Evolutionary conservation across 2,113 vertebrate species (phyloP).

Genomic region (Ctenomys sociabilis): DNA sequence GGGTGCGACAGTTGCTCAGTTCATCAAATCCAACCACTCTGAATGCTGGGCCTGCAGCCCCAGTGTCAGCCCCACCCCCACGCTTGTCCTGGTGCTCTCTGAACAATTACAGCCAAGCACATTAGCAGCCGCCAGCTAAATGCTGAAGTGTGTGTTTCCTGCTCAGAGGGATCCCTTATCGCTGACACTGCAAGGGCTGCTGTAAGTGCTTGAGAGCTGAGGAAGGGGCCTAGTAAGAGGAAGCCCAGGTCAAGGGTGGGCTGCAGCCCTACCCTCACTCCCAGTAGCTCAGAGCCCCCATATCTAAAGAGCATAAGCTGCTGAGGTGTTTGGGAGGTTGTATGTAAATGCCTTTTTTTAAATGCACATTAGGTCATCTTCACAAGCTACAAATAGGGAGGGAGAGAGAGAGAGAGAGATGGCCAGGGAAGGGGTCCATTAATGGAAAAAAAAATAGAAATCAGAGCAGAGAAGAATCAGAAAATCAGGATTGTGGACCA

Average conservation of each 20-base stretch:
- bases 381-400: slow-evolving; percentile 38
- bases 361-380: slow-evolving; percentile 58
- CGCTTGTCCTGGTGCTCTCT: slow-evolving; percentile 74
- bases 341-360: slow-evolving; percentile 66
- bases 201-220: slow-evolving; percentile 81
- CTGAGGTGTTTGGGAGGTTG: neutral
- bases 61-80: neutral
- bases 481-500: slow-evolving; percentile 46
- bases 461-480: slow-evolving; percentile 69
- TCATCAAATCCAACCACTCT: slow-evolving; percentile 72
- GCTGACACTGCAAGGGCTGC: slow-evolving; percentile 85
- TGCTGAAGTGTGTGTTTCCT: slow-evolving; percentile 86
- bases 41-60: neutral
- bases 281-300: slow-evolving; percentile 22
- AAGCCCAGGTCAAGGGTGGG: slow-evolving; percentile 44
- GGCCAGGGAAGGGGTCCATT: neutral
- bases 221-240: slow-evolving; percentile 68
- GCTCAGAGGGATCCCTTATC: slow-evolving; percentile 81
- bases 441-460: slow-evolving; percentile 78
- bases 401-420: neutral
- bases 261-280: accelerated
- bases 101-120: slow-evolving; percentile 83
- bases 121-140: slow-evolving; percentile 83
- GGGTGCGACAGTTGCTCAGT: neutral
- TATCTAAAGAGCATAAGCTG: slow-evolving; percentile 34